These are phyloP conservation scores for Oscheius onirici DNA, from an alignment of 2,888 invertebrate species.

Conservation along the genomic window DNA sequence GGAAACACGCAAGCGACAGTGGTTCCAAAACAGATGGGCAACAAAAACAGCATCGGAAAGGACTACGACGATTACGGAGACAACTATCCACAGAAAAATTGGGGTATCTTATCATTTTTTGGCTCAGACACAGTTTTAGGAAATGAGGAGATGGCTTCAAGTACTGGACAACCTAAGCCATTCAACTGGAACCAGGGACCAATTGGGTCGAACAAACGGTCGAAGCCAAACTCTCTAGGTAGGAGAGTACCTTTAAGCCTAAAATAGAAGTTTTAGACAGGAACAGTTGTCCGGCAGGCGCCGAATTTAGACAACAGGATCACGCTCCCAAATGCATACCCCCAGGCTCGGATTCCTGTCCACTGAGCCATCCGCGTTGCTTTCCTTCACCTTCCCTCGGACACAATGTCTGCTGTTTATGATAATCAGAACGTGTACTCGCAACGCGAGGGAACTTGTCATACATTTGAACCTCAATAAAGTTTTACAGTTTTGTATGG, in stretches of 20 bases:
- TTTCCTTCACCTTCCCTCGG: constrained; percentile 27
- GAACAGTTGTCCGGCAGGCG: constrained; percentile 38
- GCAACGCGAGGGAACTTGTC: constrained; percentile 30
- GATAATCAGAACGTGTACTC: constrained; percentile 14
- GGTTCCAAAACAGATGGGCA: neutral
- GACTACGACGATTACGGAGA: constrained; percentile 12
- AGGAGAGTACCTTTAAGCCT: neutral
- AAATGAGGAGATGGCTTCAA: neutral
- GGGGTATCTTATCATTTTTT: neutral
- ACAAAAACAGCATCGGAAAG: neutral
- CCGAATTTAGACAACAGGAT: constrained; percentile 41
- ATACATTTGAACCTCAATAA: constrained; percentile 26
- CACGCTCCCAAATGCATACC: constrained; percentile 46
- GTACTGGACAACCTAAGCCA: neutral
- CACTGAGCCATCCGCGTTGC: constrained; percentile 41
- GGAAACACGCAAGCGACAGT: neutral
- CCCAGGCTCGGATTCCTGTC: constrained; percentile 55
- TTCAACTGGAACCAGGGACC: constrained; percentile 1
- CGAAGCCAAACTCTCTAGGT: neutral
- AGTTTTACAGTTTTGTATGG: constrained; percentile 3
- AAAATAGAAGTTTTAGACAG: constrained; percentile 1
- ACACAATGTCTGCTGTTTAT: constrained; percentile 33
- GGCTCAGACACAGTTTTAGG: neutral
- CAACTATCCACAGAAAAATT: neutral
- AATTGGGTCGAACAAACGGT: neutral